Conservation (phyloP, 2,113 vertebrate species). For the Myiozetetes cayanensis region DNA sequence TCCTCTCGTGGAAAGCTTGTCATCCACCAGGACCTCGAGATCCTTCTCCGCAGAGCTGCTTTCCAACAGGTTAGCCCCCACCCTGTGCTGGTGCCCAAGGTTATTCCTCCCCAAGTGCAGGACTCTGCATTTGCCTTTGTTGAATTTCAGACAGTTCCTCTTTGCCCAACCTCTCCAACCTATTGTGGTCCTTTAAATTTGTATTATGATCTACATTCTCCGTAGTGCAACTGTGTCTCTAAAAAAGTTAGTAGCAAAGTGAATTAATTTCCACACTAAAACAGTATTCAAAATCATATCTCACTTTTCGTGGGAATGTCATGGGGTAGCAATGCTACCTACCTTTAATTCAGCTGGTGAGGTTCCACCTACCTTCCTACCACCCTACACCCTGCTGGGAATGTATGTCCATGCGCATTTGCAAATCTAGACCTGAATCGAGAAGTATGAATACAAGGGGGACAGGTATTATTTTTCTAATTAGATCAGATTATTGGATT, state of each 20-base stretch:
- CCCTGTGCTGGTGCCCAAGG: background rate
- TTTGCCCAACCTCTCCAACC: background rate
- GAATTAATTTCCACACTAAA: background rate
- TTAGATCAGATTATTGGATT: background rate
- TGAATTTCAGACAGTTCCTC: background rate
- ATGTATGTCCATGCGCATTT: background rate
- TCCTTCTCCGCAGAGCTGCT: background rate
- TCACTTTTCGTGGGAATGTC: accelerated
- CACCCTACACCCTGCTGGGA: background rate
- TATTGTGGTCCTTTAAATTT: background rate
- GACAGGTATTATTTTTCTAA: background rate
- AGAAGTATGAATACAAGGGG: background rate
- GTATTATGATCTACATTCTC: background rate
- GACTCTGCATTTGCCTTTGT: background rate
- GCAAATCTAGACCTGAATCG: background rate
- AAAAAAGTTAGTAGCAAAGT: background rate
- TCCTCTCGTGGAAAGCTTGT: background rate
- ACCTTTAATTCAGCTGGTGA: background rate
- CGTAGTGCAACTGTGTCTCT: background rate
- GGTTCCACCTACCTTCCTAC: background rate
- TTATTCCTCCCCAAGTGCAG: background rate
- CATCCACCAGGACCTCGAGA: background rate
- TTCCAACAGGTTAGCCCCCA: background rate
- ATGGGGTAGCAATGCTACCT: background rate
- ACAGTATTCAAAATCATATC: background rate